Conservation (phyloP, 2,797 vertebrate genomes). For the Luscinia luscinia region DNA sequence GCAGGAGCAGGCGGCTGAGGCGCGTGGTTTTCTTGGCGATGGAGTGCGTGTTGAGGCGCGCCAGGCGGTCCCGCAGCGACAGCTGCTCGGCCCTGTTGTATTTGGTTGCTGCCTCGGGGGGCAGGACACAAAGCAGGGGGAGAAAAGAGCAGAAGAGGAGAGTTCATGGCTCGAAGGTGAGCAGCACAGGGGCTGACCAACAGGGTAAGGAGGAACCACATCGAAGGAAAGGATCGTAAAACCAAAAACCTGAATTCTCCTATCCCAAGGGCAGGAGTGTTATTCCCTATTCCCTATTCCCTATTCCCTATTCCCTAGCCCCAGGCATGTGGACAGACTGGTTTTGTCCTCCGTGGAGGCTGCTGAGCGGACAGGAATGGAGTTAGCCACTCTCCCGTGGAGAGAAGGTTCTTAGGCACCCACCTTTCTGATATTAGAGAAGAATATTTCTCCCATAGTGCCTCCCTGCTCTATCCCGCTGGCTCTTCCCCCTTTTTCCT, state of each 20-base stretch:
- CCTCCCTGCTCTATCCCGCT: too few relatives aligned
- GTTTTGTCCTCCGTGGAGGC: not conserved
- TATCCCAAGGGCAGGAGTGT: constrained; percentile 7
- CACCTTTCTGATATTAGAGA: too few relatives aligned
- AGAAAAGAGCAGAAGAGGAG: not conserved
- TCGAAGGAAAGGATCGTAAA: not conserved
- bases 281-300: not conserved
- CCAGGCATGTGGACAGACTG: not conserved
- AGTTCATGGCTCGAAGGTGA: accelerated
- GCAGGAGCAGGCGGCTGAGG: constrained; percentile 89
- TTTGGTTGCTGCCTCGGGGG: constrained; percentile 83
- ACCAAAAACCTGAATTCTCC: not conserved
- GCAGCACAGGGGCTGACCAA: not conserved
- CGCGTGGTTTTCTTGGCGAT: constrained; percentile 94
- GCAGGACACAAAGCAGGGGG: not conserved
- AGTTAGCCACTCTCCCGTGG: too few relatives aligned
- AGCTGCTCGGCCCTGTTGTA: constrained; percentile 89
- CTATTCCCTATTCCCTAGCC: not conserved
- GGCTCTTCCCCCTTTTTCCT: too few relatives aligned
- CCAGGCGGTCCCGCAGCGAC: constrained; percentile 88
- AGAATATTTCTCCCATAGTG: too few relatives aligned
- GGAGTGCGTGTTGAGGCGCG: constrained; percentile 90
- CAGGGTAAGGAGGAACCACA: not conserved
- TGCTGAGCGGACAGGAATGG: too few relatives aligned
- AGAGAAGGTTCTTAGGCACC: too few relatives aligned